Evolutionary conservation across 2,888 invertebrate species (phyloP).

Genomic region (Suillia variegata): DNA sequence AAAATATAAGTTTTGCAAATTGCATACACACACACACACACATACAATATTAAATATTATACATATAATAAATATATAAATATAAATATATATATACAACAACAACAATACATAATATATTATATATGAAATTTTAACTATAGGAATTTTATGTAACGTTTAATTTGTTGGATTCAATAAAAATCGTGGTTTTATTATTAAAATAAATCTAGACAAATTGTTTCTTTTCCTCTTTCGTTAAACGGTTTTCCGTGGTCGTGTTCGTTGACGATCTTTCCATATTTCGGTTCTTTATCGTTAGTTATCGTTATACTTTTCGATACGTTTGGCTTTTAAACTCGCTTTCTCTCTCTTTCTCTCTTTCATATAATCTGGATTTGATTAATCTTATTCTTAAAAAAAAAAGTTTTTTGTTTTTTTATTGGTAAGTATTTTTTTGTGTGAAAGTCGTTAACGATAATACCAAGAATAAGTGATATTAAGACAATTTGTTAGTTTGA

Average conservation of each 20-base stretch:
- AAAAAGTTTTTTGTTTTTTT: background rate
- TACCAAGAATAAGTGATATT: too few species aligned
- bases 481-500: too few species aligned
- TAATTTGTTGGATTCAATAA: conserved; percentile 53
- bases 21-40: conserved; percentile 16
- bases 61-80: conserved; percentile 17
- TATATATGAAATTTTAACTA: conserved; percentile 30
- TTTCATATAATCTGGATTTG: background rate
- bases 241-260: background rate
- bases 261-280: background rate
- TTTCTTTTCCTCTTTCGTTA: conserved; percentile 35
- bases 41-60: conserved; percentile 16
- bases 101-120: conserved; percentile 20
- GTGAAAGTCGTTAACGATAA: too few species aligned
- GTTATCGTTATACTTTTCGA: background rate
- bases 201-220: conserved; percentile 32
- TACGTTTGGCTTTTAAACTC: too few species aligned
- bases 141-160: conserved; percentile 49
- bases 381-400: background rate
- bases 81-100: background rate
- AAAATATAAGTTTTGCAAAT: background rate
- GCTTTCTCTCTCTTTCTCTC: background rate
- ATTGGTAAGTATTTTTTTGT: conserved; percentile 2
- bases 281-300: background rate
- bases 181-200: conserved; percentile 48